Evolutionary conservation across 2,113 vertebrate genomes (phyloP).

Genomic region (Crypturellus undulatus): DNA sequence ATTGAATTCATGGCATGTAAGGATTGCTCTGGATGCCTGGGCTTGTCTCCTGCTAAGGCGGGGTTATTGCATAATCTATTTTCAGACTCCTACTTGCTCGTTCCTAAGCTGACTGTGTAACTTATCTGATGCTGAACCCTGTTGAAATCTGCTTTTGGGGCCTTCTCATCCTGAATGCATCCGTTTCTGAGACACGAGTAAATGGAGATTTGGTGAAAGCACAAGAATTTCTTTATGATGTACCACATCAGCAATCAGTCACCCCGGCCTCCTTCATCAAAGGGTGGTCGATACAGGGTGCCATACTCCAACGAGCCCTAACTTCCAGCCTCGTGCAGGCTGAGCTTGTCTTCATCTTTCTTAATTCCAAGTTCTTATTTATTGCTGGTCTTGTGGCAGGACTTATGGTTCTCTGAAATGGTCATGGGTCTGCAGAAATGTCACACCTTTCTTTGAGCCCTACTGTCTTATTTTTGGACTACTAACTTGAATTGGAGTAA

Average conservation of each 20-base stretch:
- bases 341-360: background rate
- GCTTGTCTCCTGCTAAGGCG: slow-evolving; percentile 45
- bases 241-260: background rate
- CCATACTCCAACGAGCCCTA: background rate
- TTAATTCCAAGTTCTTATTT: background rate
- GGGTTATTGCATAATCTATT: slow-evolving; percentile 54
- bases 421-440: background rate
- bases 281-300: rapidly evolving
- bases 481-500: background rate
- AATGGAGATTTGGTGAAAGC: background rate
- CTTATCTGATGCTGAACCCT: background rate
- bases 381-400: background rate
- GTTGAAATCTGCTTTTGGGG: background rate
- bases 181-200: background rate
- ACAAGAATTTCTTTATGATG: background rate
- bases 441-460: background rate
- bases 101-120: background rate
- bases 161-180: background rate
- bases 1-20: slow-evolving; percentile 6
- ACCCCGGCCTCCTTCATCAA: background rate
- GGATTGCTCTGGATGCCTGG: background rate
- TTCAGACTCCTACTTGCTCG: background rate
- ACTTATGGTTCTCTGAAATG: background rate
- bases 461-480: slow-evolving; percentile 39
- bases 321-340: background rate